Percentiles rank a stretch among this genome's conserved stretches.
phyloP scores from a whole-genome alignment of 2,113 vertebrate genomes.

The Tympanuchus pallidicinctus region DNA sequence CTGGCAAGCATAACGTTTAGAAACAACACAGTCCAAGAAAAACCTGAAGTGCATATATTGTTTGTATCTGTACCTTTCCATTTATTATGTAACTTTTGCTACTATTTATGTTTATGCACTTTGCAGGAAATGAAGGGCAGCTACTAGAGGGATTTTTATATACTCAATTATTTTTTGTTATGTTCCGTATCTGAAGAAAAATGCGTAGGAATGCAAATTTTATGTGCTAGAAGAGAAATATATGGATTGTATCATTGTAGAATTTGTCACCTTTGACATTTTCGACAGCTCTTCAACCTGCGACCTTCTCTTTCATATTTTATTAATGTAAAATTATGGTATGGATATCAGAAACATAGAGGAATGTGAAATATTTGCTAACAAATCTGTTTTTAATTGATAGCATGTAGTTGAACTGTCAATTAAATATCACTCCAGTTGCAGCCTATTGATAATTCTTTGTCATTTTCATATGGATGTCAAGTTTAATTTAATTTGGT shows the following conservation, averaged over 20 bases:
- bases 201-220: not conserved
- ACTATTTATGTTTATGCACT: not conserved
- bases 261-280: not conserved
- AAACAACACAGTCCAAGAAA: not conserved
- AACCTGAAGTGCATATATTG: accelerated
- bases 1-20: not conserved
- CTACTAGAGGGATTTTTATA: not conserved
- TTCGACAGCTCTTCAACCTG: not conserved
- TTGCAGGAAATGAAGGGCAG: not conserved
- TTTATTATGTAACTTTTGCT: not conserved
- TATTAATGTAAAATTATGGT: not conserved
- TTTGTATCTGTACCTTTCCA: not conserved
- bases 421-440: not conserved
- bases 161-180: not conserved
- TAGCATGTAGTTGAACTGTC: not conserved
- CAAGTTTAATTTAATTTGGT: conserved; percentile 47
- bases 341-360: not conserved
- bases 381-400: not conserved
- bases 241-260: not conserved
- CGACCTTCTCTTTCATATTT: not conserved
- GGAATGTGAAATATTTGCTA: not conserved
- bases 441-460: not conserved
- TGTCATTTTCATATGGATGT: not conserved
- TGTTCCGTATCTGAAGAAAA: not conserved
- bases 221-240: not conserved